Conservation (phyloP, 2,888 invertebrate genomes). For the Alsophila aescularia region DNA sequence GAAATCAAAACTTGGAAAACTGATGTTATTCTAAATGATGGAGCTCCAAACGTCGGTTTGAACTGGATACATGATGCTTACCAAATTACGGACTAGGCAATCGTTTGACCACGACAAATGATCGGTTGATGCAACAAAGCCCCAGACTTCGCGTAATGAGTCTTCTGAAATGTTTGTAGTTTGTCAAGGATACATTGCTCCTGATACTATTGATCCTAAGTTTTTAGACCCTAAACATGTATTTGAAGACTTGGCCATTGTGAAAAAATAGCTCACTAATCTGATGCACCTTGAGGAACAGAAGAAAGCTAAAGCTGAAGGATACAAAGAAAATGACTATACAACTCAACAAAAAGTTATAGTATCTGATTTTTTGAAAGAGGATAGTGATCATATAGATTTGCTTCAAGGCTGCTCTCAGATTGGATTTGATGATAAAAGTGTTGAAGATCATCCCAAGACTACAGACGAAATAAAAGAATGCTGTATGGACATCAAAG, state of each 20-base stretch:
- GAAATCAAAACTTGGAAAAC: constrained; percentile 98
- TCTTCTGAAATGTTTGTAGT: constrained; percentile 99
- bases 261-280: constrained; percentile 87
- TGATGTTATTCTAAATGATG: constrained; percentile 98
- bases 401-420: constrained; percentile 88
- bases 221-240: constrained; percentile 97
- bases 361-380: constrained; percentile 91
- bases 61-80: constrained; percentile 99
- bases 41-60: constrained; percentile 98
- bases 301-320: constrained; percentile 94
- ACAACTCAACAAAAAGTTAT: constrained; percentile 91
- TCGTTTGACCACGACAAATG: no score
- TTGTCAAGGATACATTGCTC: constrained; percentile 96
- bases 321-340: constrained; percentile 96
- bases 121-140: constrained; percentile 99
- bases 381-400: constrained; percentile 89
- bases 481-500: constrained; percentile 98
- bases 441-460: constrained; percentile 88
- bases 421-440: constrained; percentile 91
- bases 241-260: constrained; percentile 95
- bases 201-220: constrained; percentile 95
- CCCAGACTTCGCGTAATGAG: constrained; percentile 98
- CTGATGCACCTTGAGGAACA: constrained; percentile 90
- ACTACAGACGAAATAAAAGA: constrained; percentile 95
- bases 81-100: no score